Conservation (phyloP, 2,797 vertebrate species). For the Tangara arthus region DNA sequence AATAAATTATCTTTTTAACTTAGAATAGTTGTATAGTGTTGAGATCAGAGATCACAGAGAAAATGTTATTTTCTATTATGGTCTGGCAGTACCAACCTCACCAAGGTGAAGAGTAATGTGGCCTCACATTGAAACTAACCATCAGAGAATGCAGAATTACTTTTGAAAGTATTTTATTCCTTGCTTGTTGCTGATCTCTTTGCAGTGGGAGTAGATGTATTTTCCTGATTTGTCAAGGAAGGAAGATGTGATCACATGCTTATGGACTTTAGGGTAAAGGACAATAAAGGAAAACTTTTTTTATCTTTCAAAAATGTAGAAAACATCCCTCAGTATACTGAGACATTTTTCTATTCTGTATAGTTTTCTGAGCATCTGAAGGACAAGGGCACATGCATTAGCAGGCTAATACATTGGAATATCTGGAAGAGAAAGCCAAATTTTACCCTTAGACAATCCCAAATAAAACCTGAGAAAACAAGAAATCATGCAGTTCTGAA, state of each 20-base stretch:
- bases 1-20: slow-evolving; percentile 1
- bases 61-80: neutral
- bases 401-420: neutral
- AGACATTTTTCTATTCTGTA: neutral
- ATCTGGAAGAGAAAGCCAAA: neutral
- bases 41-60: neutral
- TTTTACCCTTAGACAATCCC: neutral
- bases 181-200: neutral
- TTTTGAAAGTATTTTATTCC: neutral
- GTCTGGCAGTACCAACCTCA: neutral
- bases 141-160: neutral
- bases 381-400: neutral
- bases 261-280: neutral
- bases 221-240: neutral
- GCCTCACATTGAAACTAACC: neutral
- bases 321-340: neutral
- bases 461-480: neutral
- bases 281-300: neutral
- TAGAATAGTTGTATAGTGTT: neutral
- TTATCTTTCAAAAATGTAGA: neutral
- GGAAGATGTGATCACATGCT: neutral
- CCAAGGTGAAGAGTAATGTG: neutral
- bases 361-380: neutral
- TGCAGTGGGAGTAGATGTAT: neutral
- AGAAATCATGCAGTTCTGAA: neutral